Evolutionary conservation across 2,888 invertebrate genomes (phyloP).

Genomic region (Aphodius sticticus): DNA sequence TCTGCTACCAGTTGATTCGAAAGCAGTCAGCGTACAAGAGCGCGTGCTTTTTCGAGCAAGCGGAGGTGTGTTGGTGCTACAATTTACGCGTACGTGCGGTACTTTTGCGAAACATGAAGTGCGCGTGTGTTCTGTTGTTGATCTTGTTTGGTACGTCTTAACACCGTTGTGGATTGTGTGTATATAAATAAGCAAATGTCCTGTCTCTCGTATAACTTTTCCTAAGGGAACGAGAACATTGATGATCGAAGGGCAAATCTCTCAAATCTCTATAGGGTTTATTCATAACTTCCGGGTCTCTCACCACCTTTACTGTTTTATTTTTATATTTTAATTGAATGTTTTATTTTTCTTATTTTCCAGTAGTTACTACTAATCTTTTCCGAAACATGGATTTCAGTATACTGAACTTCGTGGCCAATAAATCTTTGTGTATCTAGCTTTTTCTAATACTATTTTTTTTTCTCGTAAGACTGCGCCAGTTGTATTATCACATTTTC

Average conservation of each 20-base stretch:
- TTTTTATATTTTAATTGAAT: slow-evolving; percentile 27
- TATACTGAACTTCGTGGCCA: neutral
- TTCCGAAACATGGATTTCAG: neutral
- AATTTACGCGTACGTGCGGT: slow-evolving; percentile 38
- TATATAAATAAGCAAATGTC: slow-evolving; percentile 26
- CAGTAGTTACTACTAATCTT: neutral
- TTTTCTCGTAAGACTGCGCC: no score
- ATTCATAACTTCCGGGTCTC: neutral
- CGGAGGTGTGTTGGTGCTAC: slow-evolving; percentile 32
- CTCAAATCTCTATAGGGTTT: neutral
- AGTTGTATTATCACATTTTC: no score
- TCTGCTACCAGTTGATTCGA: slow-evolving; percentile 40
- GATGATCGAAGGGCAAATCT: no score
- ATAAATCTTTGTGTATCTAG: neutral
- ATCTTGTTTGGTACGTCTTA: slow-evolving; percentile 40
- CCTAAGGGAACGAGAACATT: neutral
- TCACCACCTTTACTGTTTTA: neutral
- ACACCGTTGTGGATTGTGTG: neutral
- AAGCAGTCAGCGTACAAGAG: slow-evolving; percentile 31
- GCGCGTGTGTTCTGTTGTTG: slow-evolving; percentile 37
- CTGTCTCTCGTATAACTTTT: slow-evolving; percentile 5
- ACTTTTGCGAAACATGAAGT: slow-evolving; percentile 12
- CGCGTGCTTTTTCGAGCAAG: slow-evolving; percentile 27
- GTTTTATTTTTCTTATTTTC: neutral
- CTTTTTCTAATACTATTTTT: no score